Evolutionary conservation across 1,140 invertebrate genomes (phyloP), one percentile per base, ranked within the genome.

Genomic region (Heliconius hermathena): DNA sequence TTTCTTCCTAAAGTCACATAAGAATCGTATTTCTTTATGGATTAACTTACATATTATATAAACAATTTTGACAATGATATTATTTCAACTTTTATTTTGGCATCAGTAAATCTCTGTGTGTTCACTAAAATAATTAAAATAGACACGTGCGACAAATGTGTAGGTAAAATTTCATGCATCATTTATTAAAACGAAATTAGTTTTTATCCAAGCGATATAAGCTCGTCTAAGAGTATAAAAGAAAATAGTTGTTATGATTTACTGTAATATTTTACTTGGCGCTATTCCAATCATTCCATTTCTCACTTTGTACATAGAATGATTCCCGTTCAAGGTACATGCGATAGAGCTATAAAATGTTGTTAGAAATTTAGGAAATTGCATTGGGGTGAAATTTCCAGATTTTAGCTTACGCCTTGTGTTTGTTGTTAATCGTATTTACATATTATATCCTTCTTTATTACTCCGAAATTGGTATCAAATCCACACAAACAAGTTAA

Each of bases 211-310:
- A 84, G 79, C 80, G 76, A 79, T 85, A 75, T 73, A 78, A 83
- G 84, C 84, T 84, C 79, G 81, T 70, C 60, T 49, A 41, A 71
- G 73, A 57, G 52, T 80, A 84, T 83, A 85, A 83, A 83, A 78
- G 86, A 87, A 91, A 86, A 88, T 87, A 86, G 85, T 71, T 80
- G 52, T 83, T 84, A 86, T 88, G 87, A 88, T 85, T 88, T 83
- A 82, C 72, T 83, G 89, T 83, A 82, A 74, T 83, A 78, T 85
- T 81, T 86, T 75, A 57, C 60, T 89, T 94, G 92, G 92, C 90
- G 57, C 11, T 8, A n/a, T 76, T 89, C 92, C 92, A 93, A 88
- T 83, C 88, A 85, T 87, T 91, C 86, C 90, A 92, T 93, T 91
- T 92, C 90, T 87, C 84, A 89, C 86, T 80, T 85, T 76, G 85